Evolutionary conservation across 2,797 vertebrate species (phyloP), one percentile per base, ranked within the genome.

Genomic region (Apodemus agrarius): DNA sequence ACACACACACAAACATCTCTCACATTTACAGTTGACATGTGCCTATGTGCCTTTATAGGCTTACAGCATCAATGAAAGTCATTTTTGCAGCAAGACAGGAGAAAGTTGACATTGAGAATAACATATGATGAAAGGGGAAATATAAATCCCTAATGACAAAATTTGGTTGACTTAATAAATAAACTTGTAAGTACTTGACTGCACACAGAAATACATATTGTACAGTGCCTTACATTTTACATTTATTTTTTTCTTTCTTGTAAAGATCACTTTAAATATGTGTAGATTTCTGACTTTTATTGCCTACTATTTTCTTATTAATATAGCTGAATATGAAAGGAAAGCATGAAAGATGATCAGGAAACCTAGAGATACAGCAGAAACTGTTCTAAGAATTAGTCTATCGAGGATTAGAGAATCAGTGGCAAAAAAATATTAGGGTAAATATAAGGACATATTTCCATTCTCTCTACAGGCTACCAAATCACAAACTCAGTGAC

Each of bases 231-330:
- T 79, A 3, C 1, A 26, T 61, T 9, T 49, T 52, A 7, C 1
- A 19, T 40, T 37, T 22, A 4, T 87, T 52, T 82, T 89, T 49
- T 17, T 43, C 14, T 40, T 86, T 93, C 82, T 59, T 2, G 21
- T 49, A 24, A 76, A 72, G 34, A 4, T 54, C 3, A 40, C 1
- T 65, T 67, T 78, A 86, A 69, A 46, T 61, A 59, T 34, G 29
- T 1, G 6, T 81, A 2, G 21, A 17, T 65, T 54, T 57, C 6
- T 10, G 85, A 17, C 11, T 74, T 52, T 80, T 57, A 3, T 17
- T 80, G 10, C 16, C 22, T 86, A 37, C 3, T 13, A 74, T 92
- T 87, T 95, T 43, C 21, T 93, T 34, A 84, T 84, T 90, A 94
- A 96, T 52, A 93, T 21, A 65, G 31, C 34, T 63, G 52, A 24